phyloP scores from a whole-genome alignment of 2,888 invertebrate genomes.

The Dysmachus trigonus region DNA sequence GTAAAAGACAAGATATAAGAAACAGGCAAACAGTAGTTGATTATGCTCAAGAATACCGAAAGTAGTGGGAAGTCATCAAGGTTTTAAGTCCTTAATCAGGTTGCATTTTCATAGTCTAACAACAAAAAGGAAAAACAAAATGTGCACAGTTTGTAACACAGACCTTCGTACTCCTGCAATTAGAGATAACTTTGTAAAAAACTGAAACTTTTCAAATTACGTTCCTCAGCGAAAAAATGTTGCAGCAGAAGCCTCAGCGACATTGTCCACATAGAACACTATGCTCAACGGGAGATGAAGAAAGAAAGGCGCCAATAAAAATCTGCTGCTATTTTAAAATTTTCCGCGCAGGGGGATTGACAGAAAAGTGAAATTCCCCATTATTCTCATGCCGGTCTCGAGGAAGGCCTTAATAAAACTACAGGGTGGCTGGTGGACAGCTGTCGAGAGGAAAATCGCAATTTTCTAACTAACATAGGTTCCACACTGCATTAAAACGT shows the following conservation, averaged over 20 bases:
- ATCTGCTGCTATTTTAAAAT: neutral
- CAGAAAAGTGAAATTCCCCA: neutral
- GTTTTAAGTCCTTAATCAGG: neutral
- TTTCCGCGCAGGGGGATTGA: neutral
- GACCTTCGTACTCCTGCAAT: neutral
- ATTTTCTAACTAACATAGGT: conserved; percentile 13
- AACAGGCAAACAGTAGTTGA: neutral
- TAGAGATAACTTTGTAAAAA: neutral
- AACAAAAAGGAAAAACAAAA: neutral
- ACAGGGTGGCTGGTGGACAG: neutral
- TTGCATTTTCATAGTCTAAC: neutral
- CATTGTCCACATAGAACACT: neutral
- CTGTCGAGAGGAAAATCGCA: neutral
- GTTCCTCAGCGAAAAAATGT: neutral
- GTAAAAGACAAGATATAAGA: neutral
- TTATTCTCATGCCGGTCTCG: neutral
- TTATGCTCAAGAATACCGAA: neutral
- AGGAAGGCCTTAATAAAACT: neutral
- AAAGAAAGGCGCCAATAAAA: neutral
- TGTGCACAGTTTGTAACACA: neutral
- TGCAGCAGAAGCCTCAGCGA: neutral
- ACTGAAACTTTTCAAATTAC: neutral
- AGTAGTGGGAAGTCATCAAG: neutral
- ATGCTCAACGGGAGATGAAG: neutral
- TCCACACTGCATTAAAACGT: conserved; percentile 32